Percentiles rank a stretch among this genome's conserved stretches.
Conservation (phyloP, 2,113 vertebrate species). For the Ciconia boyciana region DNA sequence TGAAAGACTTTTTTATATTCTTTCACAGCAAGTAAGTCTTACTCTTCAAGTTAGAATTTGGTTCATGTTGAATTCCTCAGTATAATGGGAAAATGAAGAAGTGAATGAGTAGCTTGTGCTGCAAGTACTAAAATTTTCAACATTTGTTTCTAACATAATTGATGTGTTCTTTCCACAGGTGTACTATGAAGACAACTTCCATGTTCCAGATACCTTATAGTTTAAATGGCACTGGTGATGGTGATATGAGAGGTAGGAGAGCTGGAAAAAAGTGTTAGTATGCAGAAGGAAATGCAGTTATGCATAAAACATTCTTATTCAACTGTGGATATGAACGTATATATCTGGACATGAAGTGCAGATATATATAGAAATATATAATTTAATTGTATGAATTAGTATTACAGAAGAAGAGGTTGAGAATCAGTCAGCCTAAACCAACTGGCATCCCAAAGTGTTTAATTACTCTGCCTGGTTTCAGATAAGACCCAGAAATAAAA, state of each 20-base stretch:
- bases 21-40: not conserved
- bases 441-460: not conserved
- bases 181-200: not conserved
- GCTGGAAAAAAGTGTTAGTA: not conserved
- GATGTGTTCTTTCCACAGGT: not conserved
- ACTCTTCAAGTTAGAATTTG: not conserved
- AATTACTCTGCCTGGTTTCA: not conserved
- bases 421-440: not conserved
- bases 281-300: not conserved
- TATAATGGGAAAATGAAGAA: not conserved
- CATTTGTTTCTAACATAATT: not conserved
- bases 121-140: not conserved
- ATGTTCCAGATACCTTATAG: not conserved
- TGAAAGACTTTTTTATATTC: not conserved
- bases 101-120: not conserved
- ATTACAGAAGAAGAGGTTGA: not conserved
- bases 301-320: not conserved
- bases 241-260: not conserved
- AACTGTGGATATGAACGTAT: not conserved
- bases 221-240: not conserved
- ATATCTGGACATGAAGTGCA: not conserved
- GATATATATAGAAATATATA: not conserved
- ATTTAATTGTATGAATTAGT: not conserved
- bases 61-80: not conserved
- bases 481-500: not conserved